Evolutionary conservation across 1,140 invertebrate genomes (phyloP).

Genomic region (Drosophila willistoni): DNA sequence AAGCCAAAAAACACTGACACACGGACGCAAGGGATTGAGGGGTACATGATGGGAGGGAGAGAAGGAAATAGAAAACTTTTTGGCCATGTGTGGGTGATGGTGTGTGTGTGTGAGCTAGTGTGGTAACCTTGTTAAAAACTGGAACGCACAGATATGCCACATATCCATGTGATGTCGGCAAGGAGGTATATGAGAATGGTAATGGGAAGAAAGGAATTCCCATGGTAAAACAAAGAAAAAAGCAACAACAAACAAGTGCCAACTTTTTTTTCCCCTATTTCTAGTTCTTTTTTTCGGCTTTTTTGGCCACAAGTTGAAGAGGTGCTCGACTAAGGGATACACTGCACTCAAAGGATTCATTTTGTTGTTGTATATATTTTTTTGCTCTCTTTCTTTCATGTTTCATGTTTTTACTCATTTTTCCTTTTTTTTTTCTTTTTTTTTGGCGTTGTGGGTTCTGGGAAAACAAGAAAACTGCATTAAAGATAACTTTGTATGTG

Average conservation of each 20-base stretch:
- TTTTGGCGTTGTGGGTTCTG: neutral
- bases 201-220: neutral
- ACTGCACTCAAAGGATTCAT: conserved; percentile 38
- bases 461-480: conserved; percentile 51
- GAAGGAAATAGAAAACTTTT: conserved; percentile 56
- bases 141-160: conserved; percentile 51
- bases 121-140: conserved; percentile 57
- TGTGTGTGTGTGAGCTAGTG: conserved; percentile 12
- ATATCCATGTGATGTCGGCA: neutral
- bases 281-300: neutral
- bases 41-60: conserved; percentile 29
- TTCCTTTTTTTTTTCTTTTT: neutral
- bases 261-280: conserved; percentile 3
- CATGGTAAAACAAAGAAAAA: conserved; percentile 1
- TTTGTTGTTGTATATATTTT: conserved; percentile 23
- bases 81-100: conserved; percentile 19
- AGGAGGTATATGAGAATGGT: neutral
- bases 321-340: conserved; percentile 18
- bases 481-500: conserved; percentile 17
- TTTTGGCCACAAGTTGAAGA: conserved; percentile 22
- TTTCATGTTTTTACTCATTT: neutral
- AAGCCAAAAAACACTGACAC: conserved; percentile 26
- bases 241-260: neutral
- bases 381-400: neutral
- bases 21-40: too few relatives aligned